Conservation (phyloP, 2,888 invertebrate species). For the Desoria tigrina region DNA sequence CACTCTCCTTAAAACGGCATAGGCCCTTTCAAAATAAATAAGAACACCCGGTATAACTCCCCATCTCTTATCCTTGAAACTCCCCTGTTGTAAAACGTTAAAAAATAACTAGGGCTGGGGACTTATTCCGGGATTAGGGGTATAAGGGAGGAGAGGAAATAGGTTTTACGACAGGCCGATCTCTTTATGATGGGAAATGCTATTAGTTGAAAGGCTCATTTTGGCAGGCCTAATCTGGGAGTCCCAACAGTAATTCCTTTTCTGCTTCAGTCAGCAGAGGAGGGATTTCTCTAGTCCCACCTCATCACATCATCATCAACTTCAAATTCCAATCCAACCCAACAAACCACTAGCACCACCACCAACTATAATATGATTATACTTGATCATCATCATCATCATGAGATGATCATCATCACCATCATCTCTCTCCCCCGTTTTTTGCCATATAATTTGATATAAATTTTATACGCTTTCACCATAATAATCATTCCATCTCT, state of each 20-base stretch:
- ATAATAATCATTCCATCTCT: neutral
- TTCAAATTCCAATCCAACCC: constrained; percentile 32
- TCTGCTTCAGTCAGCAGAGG: constrained; percentile 50
- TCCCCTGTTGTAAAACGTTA: too few species aligned
- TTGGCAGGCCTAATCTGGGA: constrained; percentile 52
- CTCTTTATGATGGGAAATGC: constrained; percentile 54
- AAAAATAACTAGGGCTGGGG: too few species aligned
- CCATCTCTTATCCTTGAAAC: too few species aligned
- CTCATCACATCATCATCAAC: constrained; percentile 45
- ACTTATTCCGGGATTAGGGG: too few species aligned
- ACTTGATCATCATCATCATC: constrained; percentile 24
- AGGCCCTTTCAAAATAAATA: too few species aligned
- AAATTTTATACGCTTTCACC: constrained; percentile 16
- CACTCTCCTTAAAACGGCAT: too few species aligned
- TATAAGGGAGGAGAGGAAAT: constrained; percentile 24
- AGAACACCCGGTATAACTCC: too few species aligned
- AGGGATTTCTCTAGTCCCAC: constrained; percentile 49
- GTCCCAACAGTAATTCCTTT: constrained; percentile 53
- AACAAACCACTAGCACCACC: neutral
- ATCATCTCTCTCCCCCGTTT: neutral
- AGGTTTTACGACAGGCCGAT: constrained; percentile 50
- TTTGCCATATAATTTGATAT: constrained; percentile 13
- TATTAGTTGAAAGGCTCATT: constrained; percentile 54
- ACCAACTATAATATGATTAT: neutral
- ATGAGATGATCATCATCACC: constrained; percentile 23